phyloP scores from a whole-genome alignment of 2,797 vertebrate species.

The Chanos chanos region DNA sequence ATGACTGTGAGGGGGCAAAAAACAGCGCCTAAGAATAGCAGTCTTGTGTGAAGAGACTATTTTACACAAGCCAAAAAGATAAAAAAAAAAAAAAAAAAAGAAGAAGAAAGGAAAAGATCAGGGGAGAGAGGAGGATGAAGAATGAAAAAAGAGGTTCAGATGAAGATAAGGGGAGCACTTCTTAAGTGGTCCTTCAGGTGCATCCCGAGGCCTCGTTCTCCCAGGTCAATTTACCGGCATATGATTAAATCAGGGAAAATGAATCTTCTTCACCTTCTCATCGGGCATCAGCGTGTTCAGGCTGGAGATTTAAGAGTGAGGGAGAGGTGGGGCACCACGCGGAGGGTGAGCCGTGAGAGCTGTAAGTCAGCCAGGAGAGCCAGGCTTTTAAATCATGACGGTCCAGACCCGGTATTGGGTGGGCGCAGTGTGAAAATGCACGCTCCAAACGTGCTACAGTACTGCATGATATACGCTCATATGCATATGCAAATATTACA shows the following conservation, averaged over 20 bases:
- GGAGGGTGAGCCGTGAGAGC: constrained; percentile 40
- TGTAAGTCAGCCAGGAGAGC: constrained; percentile 48
- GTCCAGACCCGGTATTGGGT: not conserved
- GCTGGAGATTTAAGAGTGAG: constrained; percentile 50
- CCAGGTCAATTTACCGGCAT: constrained; percentile 48
- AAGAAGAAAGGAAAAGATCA: not conserved
- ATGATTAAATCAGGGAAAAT: constrained; percentile 55
- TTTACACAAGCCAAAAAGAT: not conserved
- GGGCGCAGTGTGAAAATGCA: constrained; percentile 5
- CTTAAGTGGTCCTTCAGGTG: not conserved
- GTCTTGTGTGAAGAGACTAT: not conserved
- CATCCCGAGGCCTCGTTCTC: constrained; percentile 20
- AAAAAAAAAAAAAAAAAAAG: not conserved
- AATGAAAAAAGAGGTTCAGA: not conserved
- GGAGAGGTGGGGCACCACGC: constrained; percentile 33
- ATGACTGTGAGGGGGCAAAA: not conserved
- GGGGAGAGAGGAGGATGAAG: not conserved
- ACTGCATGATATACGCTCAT: constrained; percentile 33
- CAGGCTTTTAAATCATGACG: constrained; percentile 57
- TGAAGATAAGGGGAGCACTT: not conserved
- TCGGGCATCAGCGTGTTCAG: constrained; percentile 52
- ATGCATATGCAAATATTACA: constrained; percentile 46
- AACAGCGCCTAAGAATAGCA: not conserved
- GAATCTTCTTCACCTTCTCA: constrained; percentile 50
- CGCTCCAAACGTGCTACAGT: constrained; percentile 19